Evolutionary conservation across 2,888 invertebrate species (phyloP).

Genomic region (Papilio elwesi): DNA sequence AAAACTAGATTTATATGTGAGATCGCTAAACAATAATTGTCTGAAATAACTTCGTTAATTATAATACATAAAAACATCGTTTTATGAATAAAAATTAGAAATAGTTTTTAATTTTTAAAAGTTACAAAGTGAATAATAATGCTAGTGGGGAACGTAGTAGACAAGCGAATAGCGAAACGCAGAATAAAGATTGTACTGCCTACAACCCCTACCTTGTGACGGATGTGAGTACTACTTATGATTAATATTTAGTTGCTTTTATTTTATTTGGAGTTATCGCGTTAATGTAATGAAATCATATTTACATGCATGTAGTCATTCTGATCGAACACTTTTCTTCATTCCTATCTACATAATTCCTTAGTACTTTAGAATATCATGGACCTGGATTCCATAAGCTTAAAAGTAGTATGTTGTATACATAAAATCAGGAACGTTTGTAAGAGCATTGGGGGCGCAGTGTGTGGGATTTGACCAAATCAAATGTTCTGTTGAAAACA

Average conservation of each 20-base stretch:
- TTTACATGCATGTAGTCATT: slow-evolving; percentile 5
- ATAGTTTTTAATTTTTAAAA: too few species aligned
- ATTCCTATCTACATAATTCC: not conserved
- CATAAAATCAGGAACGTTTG: too few species aligned
- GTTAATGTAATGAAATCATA: slow-evolving; percentile 1
- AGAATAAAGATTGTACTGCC: not conserved
- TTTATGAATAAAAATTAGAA: too few species aligned
- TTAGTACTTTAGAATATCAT: not conserved
- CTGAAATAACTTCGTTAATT: too few species aligned
- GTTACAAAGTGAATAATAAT: not conserved
- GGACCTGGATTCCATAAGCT: not conserved
- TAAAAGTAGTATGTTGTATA: too few species aligned
- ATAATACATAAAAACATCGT: too few species aligned
- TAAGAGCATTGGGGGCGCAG: too few species aligned
- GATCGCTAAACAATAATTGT: too few species aligned
- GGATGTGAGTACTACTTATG: slow-evolving; percentile 5
- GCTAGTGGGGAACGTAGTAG: not conserved
- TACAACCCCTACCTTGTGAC: not conserved
- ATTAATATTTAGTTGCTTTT: slow-evolving; percentile 1
- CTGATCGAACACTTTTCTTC: not conserved
- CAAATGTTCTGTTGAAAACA: too few species aligned
- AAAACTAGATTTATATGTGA: too few species aligned
- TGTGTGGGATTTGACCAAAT: too few species aligned
- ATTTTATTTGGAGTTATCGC: not conserved
- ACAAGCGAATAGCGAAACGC: not conserved